Percentiles rank a stretch among this genome's conserved stretches.
Conservation (phyloP, 2,113 vertebrate genomes). For the Hoplias malabaricus region DNA sequence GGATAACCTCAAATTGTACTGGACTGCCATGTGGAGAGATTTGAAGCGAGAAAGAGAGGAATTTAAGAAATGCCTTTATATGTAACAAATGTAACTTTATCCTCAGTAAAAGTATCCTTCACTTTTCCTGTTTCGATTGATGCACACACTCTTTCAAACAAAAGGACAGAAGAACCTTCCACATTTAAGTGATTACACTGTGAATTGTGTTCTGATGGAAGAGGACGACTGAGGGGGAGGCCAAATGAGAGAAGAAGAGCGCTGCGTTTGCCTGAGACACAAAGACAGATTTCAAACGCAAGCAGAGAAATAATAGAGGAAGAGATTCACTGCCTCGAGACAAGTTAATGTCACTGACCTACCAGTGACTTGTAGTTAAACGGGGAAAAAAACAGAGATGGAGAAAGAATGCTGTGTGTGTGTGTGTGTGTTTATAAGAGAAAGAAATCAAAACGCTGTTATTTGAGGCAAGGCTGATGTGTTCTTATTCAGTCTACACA, state of each 20-base stretch:
- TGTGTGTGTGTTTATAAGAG: too few species aligned
- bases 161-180: neutral
- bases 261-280: neutral
- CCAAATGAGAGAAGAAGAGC: neutral
- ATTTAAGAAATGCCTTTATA: too few species aligned
- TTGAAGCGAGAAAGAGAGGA: too few species aligned
- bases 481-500: conserved; percentile 29
- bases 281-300: neutral
- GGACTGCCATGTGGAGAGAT: too few species aligned
- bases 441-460: neutral
- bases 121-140: too few species aligned
- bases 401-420: neutral
- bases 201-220: neutral
- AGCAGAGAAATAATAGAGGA: neutral
- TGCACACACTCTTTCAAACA: neutral
- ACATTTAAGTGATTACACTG: neutral
- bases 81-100: too few species aligned
- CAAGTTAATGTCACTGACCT: neutral
- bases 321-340: neutral
- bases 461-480: conserved; percentile 23
- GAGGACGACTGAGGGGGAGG: neutral
- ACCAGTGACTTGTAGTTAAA: neutral
- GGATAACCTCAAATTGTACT: too few species aligned
- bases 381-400: neutral
- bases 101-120: too few species aligned